Conservation (phyloP, 2,797 vertebrate species). For the Scomberomorus guttatus region DNA sequence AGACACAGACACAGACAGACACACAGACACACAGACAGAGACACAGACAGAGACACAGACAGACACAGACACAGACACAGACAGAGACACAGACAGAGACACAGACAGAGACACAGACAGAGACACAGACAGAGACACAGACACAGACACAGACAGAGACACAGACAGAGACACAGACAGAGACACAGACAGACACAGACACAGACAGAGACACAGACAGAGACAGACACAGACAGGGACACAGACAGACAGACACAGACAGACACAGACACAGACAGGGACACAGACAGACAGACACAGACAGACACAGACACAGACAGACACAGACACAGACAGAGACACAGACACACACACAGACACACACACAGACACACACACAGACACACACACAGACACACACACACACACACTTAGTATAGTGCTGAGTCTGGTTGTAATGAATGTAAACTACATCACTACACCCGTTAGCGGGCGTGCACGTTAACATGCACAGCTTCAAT, state of each 20-base stretch:
- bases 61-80: no score
- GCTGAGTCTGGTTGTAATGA: no score
- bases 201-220: no score
- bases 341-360: neutral
- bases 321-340: neutral
- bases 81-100: neutral
- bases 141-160: no score
- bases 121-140: no score
- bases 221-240: neutral
- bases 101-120: neutral
- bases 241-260: slow-evolving; percentile 34
- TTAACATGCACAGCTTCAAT: no score
- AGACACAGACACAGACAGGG: neutral
- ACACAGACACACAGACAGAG: neutral
- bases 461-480: no score
- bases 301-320: no score
- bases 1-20: neutral
- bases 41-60: neutral
- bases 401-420: no score
- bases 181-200: neutral
- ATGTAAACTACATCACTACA: no score
- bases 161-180: slow-evolving; percentile 82
- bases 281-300: no score
- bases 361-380: neutral
- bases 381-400: no score